Evolutionary conservation across 1,140 invertebrate genomes (phyloP).

Genomic region (Cecropterus lyciades): DNA sequence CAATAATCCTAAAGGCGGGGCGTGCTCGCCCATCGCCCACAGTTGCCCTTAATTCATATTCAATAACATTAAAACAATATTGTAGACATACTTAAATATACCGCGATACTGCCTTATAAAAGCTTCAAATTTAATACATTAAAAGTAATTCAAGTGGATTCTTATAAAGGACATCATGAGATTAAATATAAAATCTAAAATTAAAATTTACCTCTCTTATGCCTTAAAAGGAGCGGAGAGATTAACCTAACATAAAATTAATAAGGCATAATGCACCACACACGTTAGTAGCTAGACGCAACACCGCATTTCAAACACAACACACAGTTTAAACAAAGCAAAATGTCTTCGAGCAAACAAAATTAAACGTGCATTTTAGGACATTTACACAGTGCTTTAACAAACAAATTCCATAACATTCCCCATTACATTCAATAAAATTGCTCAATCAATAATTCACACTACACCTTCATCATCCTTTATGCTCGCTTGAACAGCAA

Average conservation of each 20-base stretch:
- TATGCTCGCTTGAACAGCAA: no score
- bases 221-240: conserved; percentile 50
- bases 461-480: no score
- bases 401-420: conserved; percentile 18
- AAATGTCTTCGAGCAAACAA: conserved; percentile 32
- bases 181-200: conserved; percentile 64
- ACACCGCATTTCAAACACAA: conserved; percentile 22
- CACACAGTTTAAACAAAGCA: conserved; percentile 32
- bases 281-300: conserved; percentile 11
- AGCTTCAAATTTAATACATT: conserved; percentile 72
- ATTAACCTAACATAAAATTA: conserved; percentile 16
- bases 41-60: conserved; percentile 78
- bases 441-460: conserved; percentile 9
- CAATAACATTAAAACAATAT: conserved; percentile 61
- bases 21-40: conserved; percentile 42
- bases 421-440: conserved; percentile 7
- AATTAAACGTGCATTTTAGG: conserved; percentile 21
- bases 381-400: conserved; percentile 28
- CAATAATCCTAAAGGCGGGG: conserved; percentile 53
- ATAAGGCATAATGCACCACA: neutral
- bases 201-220: conserved; percentile 69
- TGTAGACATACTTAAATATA: conserved; percentile 70
- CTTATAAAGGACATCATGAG: conserved; percentile 59
- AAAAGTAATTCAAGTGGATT: conserved; percentile 55
- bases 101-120: conserved; percentile 66